These are phyloP conservation scores for Hecatera dysodea DNA, from an alignment of 2,888 invertebrate species.

Conservation along the genomic window DNA sequence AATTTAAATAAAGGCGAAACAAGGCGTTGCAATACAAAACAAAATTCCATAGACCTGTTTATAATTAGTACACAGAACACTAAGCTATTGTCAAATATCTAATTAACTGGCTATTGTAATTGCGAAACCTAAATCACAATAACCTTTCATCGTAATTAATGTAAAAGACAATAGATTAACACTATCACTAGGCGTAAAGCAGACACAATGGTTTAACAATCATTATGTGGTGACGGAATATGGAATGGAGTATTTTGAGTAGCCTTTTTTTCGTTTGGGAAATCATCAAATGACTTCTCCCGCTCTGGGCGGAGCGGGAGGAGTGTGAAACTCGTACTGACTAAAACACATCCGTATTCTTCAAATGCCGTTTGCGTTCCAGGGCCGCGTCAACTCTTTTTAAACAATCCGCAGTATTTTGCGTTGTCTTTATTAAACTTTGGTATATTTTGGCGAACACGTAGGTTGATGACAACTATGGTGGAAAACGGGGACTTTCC, in stretches of 20 bases:
- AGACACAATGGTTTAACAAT: neutral
- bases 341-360: no score
- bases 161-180: slow-evolving; percentile 4
- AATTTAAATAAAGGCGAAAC: neutral
- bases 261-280: no score
- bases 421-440: neutral
- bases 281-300: no score
- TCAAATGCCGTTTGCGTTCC: no score
- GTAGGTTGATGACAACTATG: no score
- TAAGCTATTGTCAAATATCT: slow-evolving; percentile 13
- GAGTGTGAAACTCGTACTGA: no score
- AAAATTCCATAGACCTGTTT: neutral
- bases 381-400: no score
- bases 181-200: neutral
- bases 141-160: slow-evolving; percentile 8
- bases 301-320: no score
- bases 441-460: neutral
- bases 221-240: neutral
- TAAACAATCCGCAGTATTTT: no score
- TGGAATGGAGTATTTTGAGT: neutral
- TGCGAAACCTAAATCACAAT: slow-evolving; percentile 11
- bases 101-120: slow-evolving; percentile 8
- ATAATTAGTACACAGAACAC: neutral
- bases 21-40: neutral
- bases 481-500: no score